Conservation (phyloP, 2,113 vertebrate species). For the Macroglossus sobrinus region DNA sequence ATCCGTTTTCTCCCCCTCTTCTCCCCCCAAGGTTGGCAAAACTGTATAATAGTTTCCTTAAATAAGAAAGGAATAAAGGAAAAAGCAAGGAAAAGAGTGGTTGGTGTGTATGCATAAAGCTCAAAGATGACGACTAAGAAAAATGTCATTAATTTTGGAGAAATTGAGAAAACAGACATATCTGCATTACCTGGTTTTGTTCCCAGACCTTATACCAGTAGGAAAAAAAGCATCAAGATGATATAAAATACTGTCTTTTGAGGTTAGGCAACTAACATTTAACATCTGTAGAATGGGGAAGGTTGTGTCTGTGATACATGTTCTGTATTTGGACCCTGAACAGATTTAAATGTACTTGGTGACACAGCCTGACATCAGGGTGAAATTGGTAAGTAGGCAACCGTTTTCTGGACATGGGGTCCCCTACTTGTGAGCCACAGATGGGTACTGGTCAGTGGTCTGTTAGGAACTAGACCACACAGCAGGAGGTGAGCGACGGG, state of each 20-base stretch:
- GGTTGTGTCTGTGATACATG: neutral
- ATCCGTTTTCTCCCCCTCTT: neutral
- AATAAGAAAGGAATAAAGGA: constrained; percentile 24
- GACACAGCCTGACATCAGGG: neutral
- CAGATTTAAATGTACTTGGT: neutral
- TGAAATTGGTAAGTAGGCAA: neutral
- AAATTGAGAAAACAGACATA: constrained; percentile 31
- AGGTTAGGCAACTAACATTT: neutral
- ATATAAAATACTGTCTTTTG: neutral
- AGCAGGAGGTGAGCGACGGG: no score
- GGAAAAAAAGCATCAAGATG: neutral
- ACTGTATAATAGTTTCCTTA: constrained; percentile 26
- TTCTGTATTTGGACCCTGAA: neutral
- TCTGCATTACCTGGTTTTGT: neutral
- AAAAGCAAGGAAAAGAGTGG: constrained; percentile 28
- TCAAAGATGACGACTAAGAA: constrained; percentile 13
- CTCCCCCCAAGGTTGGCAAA: neutral
- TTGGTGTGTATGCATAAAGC: neutral
- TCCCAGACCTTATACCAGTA: neutral
- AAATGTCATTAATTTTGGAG: constrained; percentile 46
- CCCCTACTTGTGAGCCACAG: no score
- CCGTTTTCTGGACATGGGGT: neutral
- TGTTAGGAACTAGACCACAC: no score
- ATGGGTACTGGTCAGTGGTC: no score
- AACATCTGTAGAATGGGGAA: neutral